A percentile compares a stretch with the other conserved stretches of the same genome.
Conservation (phyloP, 2,113 vertebrate species). For the Abramis brama region DNA sequence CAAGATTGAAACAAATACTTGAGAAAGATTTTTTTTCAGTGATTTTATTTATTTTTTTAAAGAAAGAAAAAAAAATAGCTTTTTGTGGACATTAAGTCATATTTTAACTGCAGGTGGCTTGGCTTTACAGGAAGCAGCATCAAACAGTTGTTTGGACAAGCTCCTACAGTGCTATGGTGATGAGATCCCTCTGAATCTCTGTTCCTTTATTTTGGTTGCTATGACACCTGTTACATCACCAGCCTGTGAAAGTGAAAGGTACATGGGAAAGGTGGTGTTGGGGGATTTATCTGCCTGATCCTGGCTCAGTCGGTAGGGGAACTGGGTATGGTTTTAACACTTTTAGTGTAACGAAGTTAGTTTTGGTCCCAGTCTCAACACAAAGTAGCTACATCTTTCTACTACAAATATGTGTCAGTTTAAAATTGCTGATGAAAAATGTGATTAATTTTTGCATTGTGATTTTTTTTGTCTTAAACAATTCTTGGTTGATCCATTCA, state of each 20-base stretch:
- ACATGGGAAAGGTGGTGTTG: conserved; percentile 30
- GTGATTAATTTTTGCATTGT: neutral
- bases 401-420: neutral
- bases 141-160: conserved; percentile 10
- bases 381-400: neutral
- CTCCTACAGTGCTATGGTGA: conserved; percentile 20
- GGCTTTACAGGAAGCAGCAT: conserved; percentile 8
- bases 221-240: conserved; percentile 53
- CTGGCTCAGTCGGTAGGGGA: neutral
- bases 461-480: neutral
- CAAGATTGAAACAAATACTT: neutral
- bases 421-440: neutral
- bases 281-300: conserved; percentile 37
- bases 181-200: conserved; percentile 4
- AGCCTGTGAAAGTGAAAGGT: conserved; percentile 35
- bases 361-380: neutral
- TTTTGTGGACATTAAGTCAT: neutral
- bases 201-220: conserved; percentile 25
- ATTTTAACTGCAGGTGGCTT: conserved; percentile 1
- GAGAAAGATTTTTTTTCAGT: neutral
- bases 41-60: neutral
- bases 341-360: neutral
- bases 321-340: no score
- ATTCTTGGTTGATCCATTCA: neutral
- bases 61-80: no score